Evolutionary conservation across 2,888 invertebrate species (phyloP).

Genomic region (Drosophila neotestacea): DNA sequence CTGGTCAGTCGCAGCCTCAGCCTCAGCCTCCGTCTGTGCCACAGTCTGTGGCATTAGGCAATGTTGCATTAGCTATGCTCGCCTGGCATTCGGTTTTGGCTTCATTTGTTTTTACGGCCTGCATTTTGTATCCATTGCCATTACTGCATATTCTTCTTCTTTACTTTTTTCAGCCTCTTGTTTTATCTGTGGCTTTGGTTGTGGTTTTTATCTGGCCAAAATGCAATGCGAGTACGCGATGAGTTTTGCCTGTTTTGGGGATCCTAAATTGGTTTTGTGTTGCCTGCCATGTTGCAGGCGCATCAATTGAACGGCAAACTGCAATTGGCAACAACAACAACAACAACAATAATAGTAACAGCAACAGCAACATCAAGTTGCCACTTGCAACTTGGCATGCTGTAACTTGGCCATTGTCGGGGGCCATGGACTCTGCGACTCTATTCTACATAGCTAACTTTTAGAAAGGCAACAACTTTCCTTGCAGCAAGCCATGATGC

Average conservation of each 20-base stretch:
- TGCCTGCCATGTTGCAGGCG: slow-evolving; percentile 75
- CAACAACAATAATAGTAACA: slow-evolving; percentile 8
- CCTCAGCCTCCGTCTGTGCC: slow-evolving; percentile 10
- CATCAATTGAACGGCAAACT: slow-evolving; percentile 68
- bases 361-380: slow-evolving; percentile 29
- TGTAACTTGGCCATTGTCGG: slow-evolving; percentile 55
- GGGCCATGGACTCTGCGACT: slow-evolving; percentile 18
- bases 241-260: slow-evolving; percentile 73
- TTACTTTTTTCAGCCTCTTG: not conserved
- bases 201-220: slow-evolving; percentile 42
- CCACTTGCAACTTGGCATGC: slow-evolving; percentile 48
- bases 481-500: slow-evolving; percentile 55
- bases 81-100: slow-evolving; percentile 64
- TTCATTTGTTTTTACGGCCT: slow-evolving; percentile 79
- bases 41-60: slow-evolving; percentile 65
- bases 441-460: slow-evolving; percentile 69
- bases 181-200: slow-evolving; percentile 21
- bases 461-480: slow-evolving; percentile 79
- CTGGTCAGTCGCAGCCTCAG: slow-evolving; percentile 40
- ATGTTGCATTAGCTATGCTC: slow-evolving; percentile 70
- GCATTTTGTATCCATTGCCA: slow-evolving; percentile 69
- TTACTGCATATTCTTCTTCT: slow-evolving; percentile 36
- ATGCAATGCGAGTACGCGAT: slow-evolving; percentile 44
- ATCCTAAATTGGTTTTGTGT: slow-evolving; percentile 76
- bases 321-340: slow-evolving; percentile 37